Conservation (phyloP, 2,888 invertebrate genomes). For the Drosophila helvetica region DNA sequence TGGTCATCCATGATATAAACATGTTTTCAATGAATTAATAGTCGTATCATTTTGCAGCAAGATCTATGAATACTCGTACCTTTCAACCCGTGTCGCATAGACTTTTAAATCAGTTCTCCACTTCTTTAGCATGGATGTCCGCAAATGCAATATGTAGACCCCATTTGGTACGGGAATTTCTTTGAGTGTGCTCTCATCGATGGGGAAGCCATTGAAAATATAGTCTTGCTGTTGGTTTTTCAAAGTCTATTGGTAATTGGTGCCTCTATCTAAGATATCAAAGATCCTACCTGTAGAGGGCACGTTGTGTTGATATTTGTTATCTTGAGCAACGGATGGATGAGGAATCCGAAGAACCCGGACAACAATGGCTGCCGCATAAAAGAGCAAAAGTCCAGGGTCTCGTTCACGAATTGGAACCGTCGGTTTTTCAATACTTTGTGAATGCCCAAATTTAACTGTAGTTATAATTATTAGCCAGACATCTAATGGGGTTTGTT, state of each 20-base stretch:
- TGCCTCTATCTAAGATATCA: neutral
- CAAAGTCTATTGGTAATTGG: neutral
- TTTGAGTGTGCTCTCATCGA: slow-evolving; percentile 6
- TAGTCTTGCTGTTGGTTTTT: slow-evolving; percentile 17
- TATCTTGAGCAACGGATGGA: neutral
- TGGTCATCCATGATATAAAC: too few relatives aligned
- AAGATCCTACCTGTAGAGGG: slow-evolving; percentile 31
- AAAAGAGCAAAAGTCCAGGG: slow-evolving; percentile 32
- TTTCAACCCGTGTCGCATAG: slow-evolving; percentile 15
- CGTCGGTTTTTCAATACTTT: slow-evolving; percentile 14
- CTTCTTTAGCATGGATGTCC: slow-evolving; percentile 27
- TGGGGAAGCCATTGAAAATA: slow-evolving; percentile 9
- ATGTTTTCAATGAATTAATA: too few relatives aligned
- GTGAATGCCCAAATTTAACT: slow-evolving; percentile 13
- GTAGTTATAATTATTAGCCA: neutral
- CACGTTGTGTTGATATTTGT: slow-evolving; percentile 37
- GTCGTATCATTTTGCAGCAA: too few relatives aligned
- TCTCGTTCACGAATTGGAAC: slow-evolving; percentile 29
- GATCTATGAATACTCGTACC: neutral
- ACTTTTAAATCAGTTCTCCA: slow-evolving; percentile 22
- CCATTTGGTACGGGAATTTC: slow-evolving; percentile 47
- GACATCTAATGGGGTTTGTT: neutral
- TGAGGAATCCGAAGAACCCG: neutral
- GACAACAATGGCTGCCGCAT: neutral
- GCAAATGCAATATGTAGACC: slow-evolving; percentile 28